phyloP scores from a whole-genome alignment of 2,888 invertebrate species.

The Tyria jacobaeae region DNA sequence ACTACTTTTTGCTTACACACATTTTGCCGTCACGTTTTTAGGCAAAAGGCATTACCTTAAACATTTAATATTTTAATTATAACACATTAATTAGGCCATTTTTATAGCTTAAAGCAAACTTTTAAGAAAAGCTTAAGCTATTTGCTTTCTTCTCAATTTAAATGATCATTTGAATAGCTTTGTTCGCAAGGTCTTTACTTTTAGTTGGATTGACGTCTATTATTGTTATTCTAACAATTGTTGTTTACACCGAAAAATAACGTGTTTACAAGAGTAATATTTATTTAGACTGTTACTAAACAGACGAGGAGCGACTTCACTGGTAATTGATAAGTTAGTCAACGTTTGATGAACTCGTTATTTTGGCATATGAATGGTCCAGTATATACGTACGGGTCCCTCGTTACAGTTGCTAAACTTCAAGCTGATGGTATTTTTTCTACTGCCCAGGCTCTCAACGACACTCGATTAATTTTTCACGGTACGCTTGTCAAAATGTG shows the following conservation, averaged over 20 bases:
- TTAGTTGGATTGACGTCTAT: not conserved
- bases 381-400: slow-evolving; percentile 31
- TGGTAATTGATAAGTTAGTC: not conserved
- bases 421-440: slow-evolving; percentile 57
- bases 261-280: slow-evolving; percentile 1
- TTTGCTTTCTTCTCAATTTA: not conserved
- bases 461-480: slow-evolving; percentile 86
- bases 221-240: not conserved
- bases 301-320: not conserved
- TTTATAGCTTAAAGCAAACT: not conserved
- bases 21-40: not conserved
- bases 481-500: slow-evolving; percentile 86
- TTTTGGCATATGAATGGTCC: not conserved
- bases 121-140: not conserved
- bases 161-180: not conserved
- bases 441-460: slow-evolving; percentile 75
- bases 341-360: slow-evolving; percentile 8
- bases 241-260: slow-evolving; percentile 1
- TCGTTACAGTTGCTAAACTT: slow-evolving; percentile 14
- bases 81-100: not conserved
- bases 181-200: not conserved
- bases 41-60: too few relatives aligned
- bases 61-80: not conserved
- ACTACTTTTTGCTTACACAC: not conserved
- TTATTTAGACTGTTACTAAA: not conserved